These are phyloP conservation scores for Eupithecia inturbata DNA, from an alignment of 2,888 invertebrate genomes.

Conservation along the genomic window DNA sequence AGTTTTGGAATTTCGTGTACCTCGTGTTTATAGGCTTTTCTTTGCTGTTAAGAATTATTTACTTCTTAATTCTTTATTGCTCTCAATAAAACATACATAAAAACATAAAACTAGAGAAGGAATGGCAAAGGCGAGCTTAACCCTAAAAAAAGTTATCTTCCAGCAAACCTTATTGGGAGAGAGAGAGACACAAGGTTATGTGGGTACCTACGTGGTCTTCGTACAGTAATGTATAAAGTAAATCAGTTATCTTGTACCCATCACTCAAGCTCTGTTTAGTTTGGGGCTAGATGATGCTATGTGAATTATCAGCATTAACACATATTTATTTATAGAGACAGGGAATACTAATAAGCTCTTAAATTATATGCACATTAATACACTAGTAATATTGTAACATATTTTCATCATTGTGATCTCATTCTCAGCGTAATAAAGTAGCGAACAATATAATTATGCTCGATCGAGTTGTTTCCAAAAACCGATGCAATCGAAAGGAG, in stretches of 20 bases:
- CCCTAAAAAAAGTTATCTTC: too few relatives aligned
- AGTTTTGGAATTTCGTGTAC: not conserved
- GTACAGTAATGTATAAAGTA: too few relatives aligned
- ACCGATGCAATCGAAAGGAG: slow-evolving; percentile 51
- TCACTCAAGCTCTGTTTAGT: not conserved
- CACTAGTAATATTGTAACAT: not conserved
- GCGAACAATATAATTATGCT: slow-evolving; percentile 37
- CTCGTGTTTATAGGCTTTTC: too few relatives aligned
- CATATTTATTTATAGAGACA: not conserved
- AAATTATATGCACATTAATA: not conserved
- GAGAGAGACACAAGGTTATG: too few relatives aligned
- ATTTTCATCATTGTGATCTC: slow-evolving; percentile 16
- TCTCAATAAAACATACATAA: too few relatives aligned
- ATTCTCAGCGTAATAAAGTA: slow-evolving; percentile 49
- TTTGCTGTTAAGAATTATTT: not conserved
- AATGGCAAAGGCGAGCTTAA: too few relatives aligned
- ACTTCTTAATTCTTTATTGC: too few relatives aligned
- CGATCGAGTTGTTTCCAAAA: slow-evolving; percentile 37
- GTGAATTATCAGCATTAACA: not conserved
- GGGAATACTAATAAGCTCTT: not conserved
- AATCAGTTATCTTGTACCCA: not conserved
- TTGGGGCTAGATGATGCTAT: not conserved
- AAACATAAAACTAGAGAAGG: too few relatives aligned
- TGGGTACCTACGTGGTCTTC: too few relatives aligned
- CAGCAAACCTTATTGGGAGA: too few relatives aligned